Conservation (phyloP, 2,113 vertebrate species). For the Oreochromis spilurus region DNA sequence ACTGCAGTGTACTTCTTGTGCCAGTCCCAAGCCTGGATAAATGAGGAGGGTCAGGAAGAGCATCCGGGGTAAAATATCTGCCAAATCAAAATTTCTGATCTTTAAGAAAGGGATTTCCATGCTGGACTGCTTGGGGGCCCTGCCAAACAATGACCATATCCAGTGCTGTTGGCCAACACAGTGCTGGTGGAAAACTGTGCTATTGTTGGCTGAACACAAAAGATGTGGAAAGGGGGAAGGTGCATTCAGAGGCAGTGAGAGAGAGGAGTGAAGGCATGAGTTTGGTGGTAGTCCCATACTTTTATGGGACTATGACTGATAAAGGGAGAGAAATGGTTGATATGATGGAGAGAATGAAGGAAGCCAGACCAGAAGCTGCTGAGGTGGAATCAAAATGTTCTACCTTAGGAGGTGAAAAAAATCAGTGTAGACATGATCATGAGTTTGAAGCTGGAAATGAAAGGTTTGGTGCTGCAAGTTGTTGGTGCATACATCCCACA, state of each 20-base stretch:
- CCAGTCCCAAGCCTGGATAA: not conserved
- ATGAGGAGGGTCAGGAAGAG: not conserved
- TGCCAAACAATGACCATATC: not conserved
- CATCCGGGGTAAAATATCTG: not conserved
- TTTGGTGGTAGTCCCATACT: not conserved
- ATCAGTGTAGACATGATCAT: not conserved
- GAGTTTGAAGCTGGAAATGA: not conserved
- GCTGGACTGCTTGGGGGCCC: not conserved
- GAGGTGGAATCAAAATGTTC: not conserved
- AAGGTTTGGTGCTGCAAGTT: not conserved
- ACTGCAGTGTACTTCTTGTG: not conserved
- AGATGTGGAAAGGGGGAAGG: not conserved
- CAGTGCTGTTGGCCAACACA: not conserved
- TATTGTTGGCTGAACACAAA: not conserved
- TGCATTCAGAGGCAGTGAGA: not conserved
- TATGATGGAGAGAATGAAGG: not conserved
- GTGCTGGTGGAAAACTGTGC: not conserved
- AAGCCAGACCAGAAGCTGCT: fast-evolving
- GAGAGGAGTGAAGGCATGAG: not conserved
- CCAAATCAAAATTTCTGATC: not conserved
- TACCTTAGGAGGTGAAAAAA: not conserved
- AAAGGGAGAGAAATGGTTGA: not conserved
- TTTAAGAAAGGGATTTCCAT: not conserved
- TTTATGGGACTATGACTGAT: not conserved
- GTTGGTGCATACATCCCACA: not conserved